Percentiles rank a stretch among this genome's conserved stretches.
These are phyloP conservation scores for Lordiphosa mommai DNA, from an alignment of 1,140 invertebrate species.

Conservation along the genomic window DNA sequence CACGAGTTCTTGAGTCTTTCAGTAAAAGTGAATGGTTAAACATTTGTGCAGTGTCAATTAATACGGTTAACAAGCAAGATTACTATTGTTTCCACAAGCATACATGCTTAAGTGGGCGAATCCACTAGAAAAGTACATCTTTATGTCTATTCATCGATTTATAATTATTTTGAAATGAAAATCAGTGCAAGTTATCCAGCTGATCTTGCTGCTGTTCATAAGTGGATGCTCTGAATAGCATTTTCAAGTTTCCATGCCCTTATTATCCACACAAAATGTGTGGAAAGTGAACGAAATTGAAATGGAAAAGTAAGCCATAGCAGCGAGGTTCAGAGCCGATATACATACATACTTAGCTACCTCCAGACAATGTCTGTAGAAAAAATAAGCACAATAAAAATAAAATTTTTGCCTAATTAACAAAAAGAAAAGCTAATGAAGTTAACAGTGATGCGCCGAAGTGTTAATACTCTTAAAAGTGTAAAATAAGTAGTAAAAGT, in stretches of 20 bases:
- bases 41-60: not conserved
- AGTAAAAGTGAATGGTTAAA: conserved; percentile 1
- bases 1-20: conserved; percentile 10
- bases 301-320: conserved; percentile 25
- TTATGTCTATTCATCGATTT: no score
- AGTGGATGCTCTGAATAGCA: not conserved
- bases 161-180: no score
- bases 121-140: no score
- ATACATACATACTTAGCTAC: conserved; percentile 1
- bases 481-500: not conserved
- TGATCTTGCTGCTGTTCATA: not conserved
- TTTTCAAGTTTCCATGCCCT: conserved; percentile 17
- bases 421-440: not conserved
- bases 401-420: conserved; percentile 12
- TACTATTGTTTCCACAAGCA: no score
- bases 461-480: not conserved
- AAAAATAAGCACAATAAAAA: conserved; percentile 14
- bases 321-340: conserved; percentile 3
- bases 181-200: not conserved
- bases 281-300: conserved; percentile 28
- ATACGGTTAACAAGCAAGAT: no score
- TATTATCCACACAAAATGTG: not conserved
- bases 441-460: not conserved
- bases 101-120: no score
- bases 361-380: not conserved